These are phyloP conservation scores for Athene cunicularia DNA, from an alignment of 2,113 vertebrate genomes.

Conservation along the genomic window DNA sequence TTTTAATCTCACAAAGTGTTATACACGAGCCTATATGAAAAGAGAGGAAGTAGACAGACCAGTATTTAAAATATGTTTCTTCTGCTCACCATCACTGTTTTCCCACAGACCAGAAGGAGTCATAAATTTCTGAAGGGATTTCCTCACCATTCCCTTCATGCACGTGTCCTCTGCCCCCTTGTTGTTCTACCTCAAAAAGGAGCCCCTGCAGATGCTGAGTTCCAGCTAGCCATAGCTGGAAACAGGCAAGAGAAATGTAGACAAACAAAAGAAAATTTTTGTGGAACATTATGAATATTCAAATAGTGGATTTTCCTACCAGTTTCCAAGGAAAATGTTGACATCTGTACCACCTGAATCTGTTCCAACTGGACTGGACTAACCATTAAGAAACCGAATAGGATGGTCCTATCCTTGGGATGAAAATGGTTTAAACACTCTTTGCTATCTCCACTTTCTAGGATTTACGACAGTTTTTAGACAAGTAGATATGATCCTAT, in stretches of 20 bases:
- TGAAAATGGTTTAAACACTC: neutral
- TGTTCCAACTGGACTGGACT: neutral
- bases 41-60: neutral
- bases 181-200: neutral
- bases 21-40: neutral
- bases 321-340: neutral
- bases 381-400: neutral
- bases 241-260: neutral
- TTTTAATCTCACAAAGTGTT: neutral
- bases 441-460: neutral
- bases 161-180: neutral
- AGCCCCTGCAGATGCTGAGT: neutral
- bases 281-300: neutral
- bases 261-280: neutral
- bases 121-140: neutral
- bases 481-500: neutral
- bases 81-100: neutral
- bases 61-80: neutral
- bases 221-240: neutral
- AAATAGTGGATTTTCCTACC: neutral
- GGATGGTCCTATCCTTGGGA: neutral
- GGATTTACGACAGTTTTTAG: neutral
- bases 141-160: neutral
- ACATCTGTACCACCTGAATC: neutral
- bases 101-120: neutral